Evolutionary conservation across 2,113 vertebrate genomes (phyloP).

Genomic region (Cichladusa arquata): DNA sequence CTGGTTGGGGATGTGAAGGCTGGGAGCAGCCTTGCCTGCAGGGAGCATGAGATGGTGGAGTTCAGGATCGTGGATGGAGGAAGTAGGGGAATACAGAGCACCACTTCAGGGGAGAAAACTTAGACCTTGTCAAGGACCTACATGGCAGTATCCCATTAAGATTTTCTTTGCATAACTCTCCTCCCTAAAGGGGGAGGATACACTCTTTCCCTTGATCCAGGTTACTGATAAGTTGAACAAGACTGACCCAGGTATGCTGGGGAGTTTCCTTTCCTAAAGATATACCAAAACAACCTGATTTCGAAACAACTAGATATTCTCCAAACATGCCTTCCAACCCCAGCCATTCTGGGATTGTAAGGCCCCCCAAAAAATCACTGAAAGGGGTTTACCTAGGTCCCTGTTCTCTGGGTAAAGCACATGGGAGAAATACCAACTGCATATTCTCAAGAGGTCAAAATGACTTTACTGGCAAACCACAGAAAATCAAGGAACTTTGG

Average conservation of each 20-base stretch:
- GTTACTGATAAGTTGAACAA: too few relatives aligned
- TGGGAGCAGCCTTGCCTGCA: background rate
- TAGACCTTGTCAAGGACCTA: background rate
- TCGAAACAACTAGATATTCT: background rate
- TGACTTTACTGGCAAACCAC: background rate
- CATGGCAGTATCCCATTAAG: too few relatives aligned
- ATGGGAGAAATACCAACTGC: accelerated
- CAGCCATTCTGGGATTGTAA: background rate
- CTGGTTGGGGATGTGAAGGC: background rate
- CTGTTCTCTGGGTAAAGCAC: background rate
- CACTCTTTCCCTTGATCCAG: too few relatives aligned
- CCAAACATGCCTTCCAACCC: background rate
- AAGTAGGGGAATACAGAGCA: background rate
- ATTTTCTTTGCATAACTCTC: too few relatives aligned
- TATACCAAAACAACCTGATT: background rate
- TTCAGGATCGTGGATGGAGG: background rate
- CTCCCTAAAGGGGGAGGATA: too few relatives aligned
- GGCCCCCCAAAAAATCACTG: accelerated
- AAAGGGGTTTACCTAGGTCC: background rate
- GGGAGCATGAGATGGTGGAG: background rate
- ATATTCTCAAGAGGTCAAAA: background rate
- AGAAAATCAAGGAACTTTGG: background rate
- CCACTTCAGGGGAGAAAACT: background rate
- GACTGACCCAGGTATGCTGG: background rate
- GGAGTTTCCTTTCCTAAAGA: background rate